These are phyloP conservation scores for Paratilapia polleni DNA, from an alignment of 2,113 vertebrate genomes.

Conservation along the genomic window DNA sequence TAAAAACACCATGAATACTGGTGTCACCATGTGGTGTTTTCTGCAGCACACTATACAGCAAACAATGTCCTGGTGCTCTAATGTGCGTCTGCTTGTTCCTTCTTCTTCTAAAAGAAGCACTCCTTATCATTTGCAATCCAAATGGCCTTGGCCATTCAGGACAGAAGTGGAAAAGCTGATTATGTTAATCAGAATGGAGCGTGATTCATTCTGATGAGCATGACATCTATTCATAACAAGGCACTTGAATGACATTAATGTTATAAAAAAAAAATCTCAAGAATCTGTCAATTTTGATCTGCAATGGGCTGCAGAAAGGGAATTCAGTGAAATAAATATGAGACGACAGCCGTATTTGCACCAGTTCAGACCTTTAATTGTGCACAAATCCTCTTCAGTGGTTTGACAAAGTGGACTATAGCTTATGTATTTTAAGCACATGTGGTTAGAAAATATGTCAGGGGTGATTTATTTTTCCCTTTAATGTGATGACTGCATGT, in stretches of 20 bases:
- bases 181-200: constrained; percentile 41
- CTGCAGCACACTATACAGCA: not conserved
- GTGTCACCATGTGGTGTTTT: not conserved
- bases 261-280: not conserved
- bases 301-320: not conserved
- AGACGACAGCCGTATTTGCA: constrained; percentile 3
- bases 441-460: constrained; percentile 10
- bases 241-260: constrained; percentile 23
- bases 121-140: constrained; percentile 35
- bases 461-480: not conserved
- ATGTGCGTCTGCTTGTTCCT: not conserved
- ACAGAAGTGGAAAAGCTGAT: constrained; percentile 39
- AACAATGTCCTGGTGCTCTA: not conserved
- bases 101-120: constrained; percentile 5
- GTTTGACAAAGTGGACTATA: not conserved
- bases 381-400: not conserved
- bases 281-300: not conserved
- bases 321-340: constrained; percentile 1
- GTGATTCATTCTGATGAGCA: constrained; percentile 32
- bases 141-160: constrained; percentile 12
- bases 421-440: constrained; percentile 4
- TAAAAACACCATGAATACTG: not conserved
- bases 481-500: constrained; percentile 13
- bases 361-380: constrained; percentile 26
- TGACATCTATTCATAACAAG: constrained; percentile 25